Percentiles rank a stretch among this genome's conserved stretches.
Evolutionary conservation across 2,113 vertebrate genomes (phyloP).

Genomic region (Tragelaphus strepsiceros): DNA sequence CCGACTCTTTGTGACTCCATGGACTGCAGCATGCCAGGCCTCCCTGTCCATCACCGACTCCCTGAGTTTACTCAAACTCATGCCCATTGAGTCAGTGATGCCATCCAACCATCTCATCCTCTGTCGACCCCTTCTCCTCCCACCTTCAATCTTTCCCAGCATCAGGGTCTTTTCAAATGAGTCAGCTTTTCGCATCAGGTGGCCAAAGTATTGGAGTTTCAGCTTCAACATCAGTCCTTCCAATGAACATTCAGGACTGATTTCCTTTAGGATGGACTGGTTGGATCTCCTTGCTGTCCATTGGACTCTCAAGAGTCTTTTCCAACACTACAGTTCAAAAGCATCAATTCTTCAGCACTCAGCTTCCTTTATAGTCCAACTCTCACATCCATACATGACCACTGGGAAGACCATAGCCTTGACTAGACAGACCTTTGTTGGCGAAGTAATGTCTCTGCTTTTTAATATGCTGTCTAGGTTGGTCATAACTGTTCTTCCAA

Average conservation of each 20-base stretch:
- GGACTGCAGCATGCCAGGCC: background rate
- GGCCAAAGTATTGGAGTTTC: background rate
- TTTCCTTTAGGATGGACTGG: background rate
- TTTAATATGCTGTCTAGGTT: background rate
- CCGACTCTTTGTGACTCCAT: fast-evolving
- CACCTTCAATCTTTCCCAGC: background rate
- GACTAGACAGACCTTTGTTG: background rate
- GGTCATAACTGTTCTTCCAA: background rate
- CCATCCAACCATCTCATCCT: background rate
- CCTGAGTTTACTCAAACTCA: background rate
- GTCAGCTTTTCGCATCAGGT: background rate
- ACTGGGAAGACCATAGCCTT: background rate
- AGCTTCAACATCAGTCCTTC: background rate
- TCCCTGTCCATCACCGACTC: background rate
- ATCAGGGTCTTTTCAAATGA: background rate
- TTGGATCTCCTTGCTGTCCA: background rate
- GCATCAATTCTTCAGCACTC: background rate
- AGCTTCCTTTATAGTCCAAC: background rate
- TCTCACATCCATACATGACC: background rate
- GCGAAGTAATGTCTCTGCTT: background rate
- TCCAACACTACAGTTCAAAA: background rate
- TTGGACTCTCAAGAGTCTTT: background rate
- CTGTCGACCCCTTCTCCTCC: background rate
- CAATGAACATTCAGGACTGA: background rate
- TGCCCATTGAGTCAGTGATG: background rate